These are phyloP conservation scores for Thamnophis elegans DNA, from an alignment of 2,797 vertebrate genomes.

Conservation along the genomic window DNA sequence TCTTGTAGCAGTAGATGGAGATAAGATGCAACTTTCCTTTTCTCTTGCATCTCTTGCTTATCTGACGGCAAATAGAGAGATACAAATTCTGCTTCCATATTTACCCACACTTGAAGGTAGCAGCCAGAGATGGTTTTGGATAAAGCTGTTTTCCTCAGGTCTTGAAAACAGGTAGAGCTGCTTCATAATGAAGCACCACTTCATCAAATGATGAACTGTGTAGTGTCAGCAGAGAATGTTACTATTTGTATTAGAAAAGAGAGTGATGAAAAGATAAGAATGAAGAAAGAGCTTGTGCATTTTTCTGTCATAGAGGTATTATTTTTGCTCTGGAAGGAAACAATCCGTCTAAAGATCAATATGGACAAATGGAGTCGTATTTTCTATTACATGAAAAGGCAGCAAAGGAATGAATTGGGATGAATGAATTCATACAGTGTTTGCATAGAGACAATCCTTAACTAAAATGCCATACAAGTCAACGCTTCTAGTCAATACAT, in stretches of 20 bases:
- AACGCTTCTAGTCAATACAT: not conserved
- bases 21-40: not conserved
- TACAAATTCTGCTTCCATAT: conserved; percentile 39
- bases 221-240: conserved; percentile 35
- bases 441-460: not conserved
- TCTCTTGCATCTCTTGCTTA: conserved; percentile 4
- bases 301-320: conserved; percentile 6
- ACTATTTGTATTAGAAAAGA: conserved; percentile 11
- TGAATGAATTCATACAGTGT: not conserved
- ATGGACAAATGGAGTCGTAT: not conserved
- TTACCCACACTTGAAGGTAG: conserved; percentile 33
- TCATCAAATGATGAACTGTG: conserved; percentile 60
- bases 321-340: not conserved
- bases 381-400: not conserved
- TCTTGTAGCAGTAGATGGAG: not conserved
- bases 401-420: not conserved
- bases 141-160: conserved; percentile 7
- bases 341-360: not conserved
- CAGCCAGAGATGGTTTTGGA: not conserved
- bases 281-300: not conserved
- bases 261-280: conserved; percentile 22
- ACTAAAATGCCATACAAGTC: not conserved
- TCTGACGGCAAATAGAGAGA: conserved; percentile 48
- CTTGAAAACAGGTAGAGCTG: conserved; percentile 44
- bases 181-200: conserved; percentile 44